Evolutionary conservation across 2,797 vertebrate genomes (phyloP).

Genomic region (Propithecus deckenii): DNA sequence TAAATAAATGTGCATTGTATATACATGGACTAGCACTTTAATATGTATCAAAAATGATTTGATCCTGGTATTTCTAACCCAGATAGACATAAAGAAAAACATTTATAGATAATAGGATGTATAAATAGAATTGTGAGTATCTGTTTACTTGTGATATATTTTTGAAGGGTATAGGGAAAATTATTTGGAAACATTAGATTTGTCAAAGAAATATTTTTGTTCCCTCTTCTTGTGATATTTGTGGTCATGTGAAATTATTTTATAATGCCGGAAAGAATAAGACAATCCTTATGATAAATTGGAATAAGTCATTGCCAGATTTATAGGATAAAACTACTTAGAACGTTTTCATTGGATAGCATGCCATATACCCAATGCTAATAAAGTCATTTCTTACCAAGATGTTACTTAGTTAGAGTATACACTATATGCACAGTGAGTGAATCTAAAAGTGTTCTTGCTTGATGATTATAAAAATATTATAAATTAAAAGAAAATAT

Average conservation of each 20-base stretch:
- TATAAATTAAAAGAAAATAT: background rate
- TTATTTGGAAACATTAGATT: background rate
- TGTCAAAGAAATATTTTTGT: background rate
- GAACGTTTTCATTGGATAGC: background rate
- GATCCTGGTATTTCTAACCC: background rate
- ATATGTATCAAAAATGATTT: slow-evolving; percentile 23
- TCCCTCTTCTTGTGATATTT: background rate
- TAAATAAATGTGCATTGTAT: slow-evolving; percentile 7
- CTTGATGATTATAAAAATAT: background rate
- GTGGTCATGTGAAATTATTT: background rate
- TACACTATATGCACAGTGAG: background rate
- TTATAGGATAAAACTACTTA: background rate
- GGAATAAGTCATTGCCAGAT: background rate
- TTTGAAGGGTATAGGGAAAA: background rate
- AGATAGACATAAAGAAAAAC: background rate
- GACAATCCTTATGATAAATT: background rate
- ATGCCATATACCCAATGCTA: background rate
- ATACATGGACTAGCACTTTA: background rate
- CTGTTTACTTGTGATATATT: slow-evolving; percentile 8
- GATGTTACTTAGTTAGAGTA: background rate
- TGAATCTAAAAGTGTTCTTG: background rate
- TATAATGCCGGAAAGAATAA: background rate
- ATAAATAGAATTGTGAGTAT: background rate
- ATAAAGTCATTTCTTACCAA: background rate
- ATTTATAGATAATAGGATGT: background rate